Evolutionary conservation across 2,113 vertebrate genomes (phyloP), one percentile per base, ranked within the genome.

Genomic region (Puma concolor): DNA sequence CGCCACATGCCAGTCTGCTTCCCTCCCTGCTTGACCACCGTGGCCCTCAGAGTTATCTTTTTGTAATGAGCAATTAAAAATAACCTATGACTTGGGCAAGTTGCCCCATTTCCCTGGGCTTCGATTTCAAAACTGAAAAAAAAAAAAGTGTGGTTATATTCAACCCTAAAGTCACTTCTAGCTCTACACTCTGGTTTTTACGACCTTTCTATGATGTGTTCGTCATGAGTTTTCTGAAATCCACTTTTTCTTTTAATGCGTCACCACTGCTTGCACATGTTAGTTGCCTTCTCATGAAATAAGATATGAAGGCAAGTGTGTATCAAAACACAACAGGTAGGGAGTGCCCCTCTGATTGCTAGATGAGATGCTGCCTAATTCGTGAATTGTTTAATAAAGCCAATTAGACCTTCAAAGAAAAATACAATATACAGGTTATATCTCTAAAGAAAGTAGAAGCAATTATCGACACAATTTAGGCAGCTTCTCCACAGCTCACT

Each of bases 201-300:
- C 67, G 64, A 72, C 23, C 69, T 67, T 72, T 92, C 44, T 92
- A 21, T 67, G 31, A 76, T 48, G 41, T 52, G 29, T 95, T 95
- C 85, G 14, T 82, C 67, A 14, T 19, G 63, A 33, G 11, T 92
- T 94, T 90, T 91, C 66, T 94, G 33, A 95, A 87, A 50, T 97
- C 27, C 71, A 4, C 50, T 21, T 93, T 97, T 95, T 77, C 36
- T 88, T 48, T 9, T 7, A 90, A 54, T 76, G 14, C 2, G 0
- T 92, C 66, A 71, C 23, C 36, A 94, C 48, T 90, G 19, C n/a
- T 89, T 57, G 8, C 25, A 41, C 21, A 21, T 36, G 52, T 12
- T n/a, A 4, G 3, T 83, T 67, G 41, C 60, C 38, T 94, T 96
- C 74, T 60, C 60, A 7, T 60, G 74, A 89, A 93, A 67, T 88